Percentiles rank a stretch among this genome's conserved stretches.
Evolutionary conservation across 2,888 invertebrate species (phyloP).

Genomic region (Lymantria dispar): DNA sequence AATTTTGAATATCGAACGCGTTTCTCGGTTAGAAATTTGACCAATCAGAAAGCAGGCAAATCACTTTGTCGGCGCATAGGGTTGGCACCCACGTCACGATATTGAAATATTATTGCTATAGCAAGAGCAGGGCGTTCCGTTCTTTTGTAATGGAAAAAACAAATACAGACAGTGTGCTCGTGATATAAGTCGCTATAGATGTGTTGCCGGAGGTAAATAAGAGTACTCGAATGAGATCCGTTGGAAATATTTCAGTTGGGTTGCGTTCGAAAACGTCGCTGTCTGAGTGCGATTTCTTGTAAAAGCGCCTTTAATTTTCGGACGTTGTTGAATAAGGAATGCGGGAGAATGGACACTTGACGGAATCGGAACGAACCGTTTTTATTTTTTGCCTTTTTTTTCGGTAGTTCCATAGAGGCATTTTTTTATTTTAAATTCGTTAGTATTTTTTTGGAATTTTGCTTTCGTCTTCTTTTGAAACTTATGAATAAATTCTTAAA

Average conservation of each 20-base stretch:
- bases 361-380: constrained; percentile 33
- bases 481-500: too few species aligned
- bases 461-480: too few species aligned
- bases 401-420: constrained; percentile 20
- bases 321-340: constrained; percentile 77
- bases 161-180: constrained; percentile 55
- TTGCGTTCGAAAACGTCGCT: constrained; percentile 43
- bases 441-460: background rate
- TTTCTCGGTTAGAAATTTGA: constrained; percentile 26
- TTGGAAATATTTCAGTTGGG: constrained; percentile 66
- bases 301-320: constrained; percentile 68
- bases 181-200: constrained; percentile 41
- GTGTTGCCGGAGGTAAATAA: constrained; percentile 57
- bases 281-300: constrained; percentile 79
- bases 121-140: constrained; percentile 65
- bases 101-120: constrained; percentile 78
- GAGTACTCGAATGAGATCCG: constrained; percentile 60
- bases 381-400: constrained; percentile 25
- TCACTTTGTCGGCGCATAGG: constrained; percentile 65
- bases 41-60: constrained; percentile 65
- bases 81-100: constrained; percentile 59
- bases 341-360: constrained; percentile 49
- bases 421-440: constrained; percentile 7
- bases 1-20: constrained; percentile 58
- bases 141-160: constrained; percentile 79